Evolutionary conservation across 37 sponge, comb jelly and placozoan species (phyloP).

Genomic region (Geodia barretti): DNA sequence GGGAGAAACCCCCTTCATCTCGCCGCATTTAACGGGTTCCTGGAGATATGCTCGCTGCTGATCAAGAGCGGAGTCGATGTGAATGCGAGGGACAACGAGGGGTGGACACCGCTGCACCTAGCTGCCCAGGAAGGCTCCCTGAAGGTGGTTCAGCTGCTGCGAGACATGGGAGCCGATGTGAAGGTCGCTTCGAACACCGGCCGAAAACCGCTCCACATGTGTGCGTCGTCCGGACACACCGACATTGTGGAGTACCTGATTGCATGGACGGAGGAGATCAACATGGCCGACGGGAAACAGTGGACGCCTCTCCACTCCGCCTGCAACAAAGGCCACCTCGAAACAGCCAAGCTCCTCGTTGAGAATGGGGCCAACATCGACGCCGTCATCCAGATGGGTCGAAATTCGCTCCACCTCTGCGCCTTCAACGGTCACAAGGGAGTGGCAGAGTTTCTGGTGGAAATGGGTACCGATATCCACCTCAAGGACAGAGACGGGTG

Average conservation of each 20-base stretch:
- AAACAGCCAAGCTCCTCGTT: constrained; percentile 51
- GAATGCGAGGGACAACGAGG: constrained; percentile 53
- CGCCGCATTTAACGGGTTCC: constrained; percentile 52
- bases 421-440: constrained; percentile 69
- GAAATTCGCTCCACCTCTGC: constrained; percentile 78
- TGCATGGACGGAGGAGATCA: constrained; percentile 35
- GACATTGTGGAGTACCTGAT: constrained; percentile 51
- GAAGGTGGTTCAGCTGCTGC: constrained; percentile 45
- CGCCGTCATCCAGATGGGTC: constrained; percentile 75
- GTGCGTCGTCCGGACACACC: constrained; percentile 56
- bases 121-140: constrained; percentile 62
- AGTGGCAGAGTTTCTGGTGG: constrained; percentile 48
- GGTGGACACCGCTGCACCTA: constrained; percentile 72
- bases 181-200: constrained; percentile 43
- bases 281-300: constrained; percentile 52
- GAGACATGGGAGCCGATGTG: constrained; percentile 48
- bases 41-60: constrained; percentile 35
- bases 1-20: constrained; percentile 76
- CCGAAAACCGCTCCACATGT: constrained; percentile 62
- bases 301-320: constrained; percentile 80
- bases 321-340: constrained; percentile 68
- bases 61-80: constrained; percentile 43
- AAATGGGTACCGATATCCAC: constrained; percentile 40
- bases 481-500: constrained; percentile 65
- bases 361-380: constrained; percentile 61